A percentile compares a stretch with the other conserved stretches of the same genome.
Conservation (phyloP, 2,113 vertebrate species). For the Melierax canorus region DNA sequence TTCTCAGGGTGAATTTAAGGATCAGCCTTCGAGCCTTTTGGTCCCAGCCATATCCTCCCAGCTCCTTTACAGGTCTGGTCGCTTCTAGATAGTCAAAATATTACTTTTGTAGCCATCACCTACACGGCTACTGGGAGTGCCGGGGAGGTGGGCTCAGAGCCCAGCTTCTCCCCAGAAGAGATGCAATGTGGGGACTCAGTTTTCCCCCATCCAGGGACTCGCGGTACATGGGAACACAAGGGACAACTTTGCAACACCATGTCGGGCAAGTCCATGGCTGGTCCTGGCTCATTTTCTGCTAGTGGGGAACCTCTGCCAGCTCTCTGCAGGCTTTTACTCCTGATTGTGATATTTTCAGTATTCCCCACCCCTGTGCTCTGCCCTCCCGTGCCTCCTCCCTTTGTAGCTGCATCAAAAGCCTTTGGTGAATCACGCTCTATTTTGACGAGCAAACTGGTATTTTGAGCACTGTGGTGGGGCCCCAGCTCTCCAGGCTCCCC, state of each 20-base stretch:
- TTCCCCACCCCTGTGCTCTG: neutral
- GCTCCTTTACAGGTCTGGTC: neutral
- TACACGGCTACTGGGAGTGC: neutral
- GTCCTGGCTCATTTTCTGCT: neutral
- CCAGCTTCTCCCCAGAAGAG: neutral
- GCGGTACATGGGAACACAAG: neutral
- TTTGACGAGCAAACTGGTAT: neutral
- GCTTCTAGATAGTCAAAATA: neutral
- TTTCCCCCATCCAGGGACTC: neutral
- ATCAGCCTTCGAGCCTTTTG: neutral
- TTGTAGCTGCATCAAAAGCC: rapidly evolving
- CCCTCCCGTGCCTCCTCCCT: neutral
- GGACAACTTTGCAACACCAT: rapidly evolving
- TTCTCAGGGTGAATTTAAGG: neutral
- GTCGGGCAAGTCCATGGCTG: neutral
- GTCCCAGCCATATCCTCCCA: neutral
- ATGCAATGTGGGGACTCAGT: neutral
- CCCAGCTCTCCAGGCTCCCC: neutral
- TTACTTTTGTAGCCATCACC: neutral
- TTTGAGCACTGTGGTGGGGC: neutral
- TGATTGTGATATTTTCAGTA: neutral
- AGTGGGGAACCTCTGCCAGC: neutral
- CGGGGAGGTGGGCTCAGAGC: neutral
- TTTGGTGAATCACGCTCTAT: rapidly evolving
- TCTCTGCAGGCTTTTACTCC: neutral